These are phyloP conservation scores for Busseola fusca DNA, from an alignment of 2,888 invertebrate genomes.

Conservation along the genomic window DNA sequence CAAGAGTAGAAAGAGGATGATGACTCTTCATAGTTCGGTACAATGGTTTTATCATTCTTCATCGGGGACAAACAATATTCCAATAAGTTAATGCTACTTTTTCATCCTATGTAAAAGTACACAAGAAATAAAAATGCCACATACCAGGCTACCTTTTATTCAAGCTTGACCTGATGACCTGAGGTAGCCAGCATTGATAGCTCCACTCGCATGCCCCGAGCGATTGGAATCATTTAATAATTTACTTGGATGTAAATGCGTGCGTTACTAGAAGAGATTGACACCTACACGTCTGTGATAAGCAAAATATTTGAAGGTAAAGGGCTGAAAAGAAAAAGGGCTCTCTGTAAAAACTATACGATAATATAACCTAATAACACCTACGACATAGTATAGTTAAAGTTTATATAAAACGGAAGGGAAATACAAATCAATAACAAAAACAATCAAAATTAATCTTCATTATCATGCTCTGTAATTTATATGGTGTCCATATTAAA, in stretches of 20 bases:
- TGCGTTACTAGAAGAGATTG: conserved; percentile 49
- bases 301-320: not conserved
- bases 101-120: conserved; percentile 5
- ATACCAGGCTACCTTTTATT: conserved; percentile 60
- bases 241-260: conserved; percentile 34
- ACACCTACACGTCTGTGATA: not conserved
- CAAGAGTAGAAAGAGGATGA: not conserved
- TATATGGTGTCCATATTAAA: too few species aligned
- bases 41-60: not conserved
- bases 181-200: conserved; percentile 66
- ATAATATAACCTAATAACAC: not conserved
- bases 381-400: not conserved
- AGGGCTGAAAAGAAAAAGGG: not conserved
- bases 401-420: too few species aligned
- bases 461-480: too few species aligned
- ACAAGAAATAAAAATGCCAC: conserved; percentile 30
- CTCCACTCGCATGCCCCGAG: conserved; percentile 44
- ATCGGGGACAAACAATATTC: not conserved
- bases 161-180: conserved; percentile 69
- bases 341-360: not conserved
- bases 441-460: too few species aligned
- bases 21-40: not conserved
- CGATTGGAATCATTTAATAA: conserved; percentile 64
- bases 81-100: not conserved
- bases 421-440: too few species aligned